phyloP scores from a whole-genome alignment of 2,797 vertebrate genomes.

The Myotis myotis region DNA sequence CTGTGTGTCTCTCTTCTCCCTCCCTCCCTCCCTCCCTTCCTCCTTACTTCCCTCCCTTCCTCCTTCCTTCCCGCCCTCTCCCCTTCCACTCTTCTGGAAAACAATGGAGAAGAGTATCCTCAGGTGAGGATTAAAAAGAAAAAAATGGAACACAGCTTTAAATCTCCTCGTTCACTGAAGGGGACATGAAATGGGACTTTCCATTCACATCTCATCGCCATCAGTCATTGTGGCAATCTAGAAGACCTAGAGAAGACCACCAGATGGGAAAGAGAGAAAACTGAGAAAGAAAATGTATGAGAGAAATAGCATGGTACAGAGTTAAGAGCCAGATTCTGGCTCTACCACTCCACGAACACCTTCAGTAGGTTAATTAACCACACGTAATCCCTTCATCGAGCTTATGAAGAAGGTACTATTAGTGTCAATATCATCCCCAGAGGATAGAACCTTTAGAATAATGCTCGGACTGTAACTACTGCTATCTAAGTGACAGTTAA shows the following conservation, averaged over 20 bases:
- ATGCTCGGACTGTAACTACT: background rate
- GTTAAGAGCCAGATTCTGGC: background rate
- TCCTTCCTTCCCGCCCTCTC: too few species aligned
- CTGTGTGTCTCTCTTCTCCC: background rate
- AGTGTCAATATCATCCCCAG: background rate
- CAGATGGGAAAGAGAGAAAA: background rate
- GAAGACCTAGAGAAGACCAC: background rate
- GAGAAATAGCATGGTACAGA: background rate
- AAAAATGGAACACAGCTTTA: background rate
- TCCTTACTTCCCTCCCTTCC: too few species aligned
- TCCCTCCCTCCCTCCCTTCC: too few species aligned
- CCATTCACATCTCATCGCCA: background rate
- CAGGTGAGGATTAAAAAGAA: background rate
- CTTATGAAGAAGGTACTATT: background rate
- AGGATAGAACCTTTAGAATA: background rate
- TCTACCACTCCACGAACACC: background rate
- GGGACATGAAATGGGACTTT: background rate
- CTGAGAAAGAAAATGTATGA: background rate
- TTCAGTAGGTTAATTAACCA: background rate
- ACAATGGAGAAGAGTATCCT: background rate
- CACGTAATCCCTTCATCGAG: background rate
- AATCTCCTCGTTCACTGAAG: background rate
- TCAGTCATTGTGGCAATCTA: background rate
- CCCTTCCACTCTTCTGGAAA: background rate
- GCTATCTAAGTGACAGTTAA: background rate